Evolutionary conservation across 1,140 invertebrate genomes (phyloP).

Genomic region (Neomicropteryx cornuta): DNA sequence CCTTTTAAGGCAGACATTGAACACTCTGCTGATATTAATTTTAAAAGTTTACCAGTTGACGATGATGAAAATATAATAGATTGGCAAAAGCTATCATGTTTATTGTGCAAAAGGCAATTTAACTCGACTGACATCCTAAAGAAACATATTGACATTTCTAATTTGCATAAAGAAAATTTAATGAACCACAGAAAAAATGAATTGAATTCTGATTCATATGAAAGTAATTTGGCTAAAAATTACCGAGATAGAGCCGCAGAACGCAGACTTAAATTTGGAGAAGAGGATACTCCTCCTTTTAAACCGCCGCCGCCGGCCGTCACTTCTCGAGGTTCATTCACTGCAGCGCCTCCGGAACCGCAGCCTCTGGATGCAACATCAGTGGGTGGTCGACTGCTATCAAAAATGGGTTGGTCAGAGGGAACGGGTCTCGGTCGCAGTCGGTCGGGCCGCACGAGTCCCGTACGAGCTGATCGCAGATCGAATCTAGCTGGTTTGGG

Average conservation of each 20-base stretch:
- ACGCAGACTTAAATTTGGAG: conserved; percentile 86
- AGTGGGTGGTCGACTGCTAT: conserved; percentile 79
- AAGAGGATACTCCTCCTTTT: conserved; percentile 63
- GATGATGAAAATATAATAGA: conserved; percentile 62
- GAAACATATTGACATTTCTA: conserved; percentile 88
- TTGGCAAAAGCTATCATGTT: conserved; percentile 82
- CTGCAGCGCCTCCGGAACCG: conserved; percentile 31
- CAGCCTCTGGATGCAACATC: conserved; percentile 58
- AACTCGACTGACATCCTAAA: conserved; percentile 76
- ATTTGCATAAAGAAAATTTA: conserved; percentile 91
- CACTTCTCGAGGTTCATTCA: conserved; percentile 20
- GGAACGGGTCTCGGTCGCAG: conserved; percentile 88
- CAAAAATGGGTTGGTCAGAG: conserved; percentile 98
- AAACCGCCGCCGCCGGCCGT: conserved; percentile 54
- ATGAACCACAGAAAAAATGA: conserved; percentile 47
- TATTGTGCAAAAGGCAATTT: conserved; percentile 93
- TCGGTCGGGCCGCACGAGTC: conserved; percentile 88
- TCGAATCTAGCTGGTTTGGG: conserved; percentile 63
- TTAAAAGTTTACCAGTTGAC: conserved; percentile 27
- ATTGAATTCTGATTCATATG: conserved; percentile 15
- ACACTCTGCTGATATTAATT: neutral
- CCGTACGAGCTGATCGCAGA: conserved; percentile 64
- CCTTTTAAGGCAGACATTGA: conserved; percentile 13
- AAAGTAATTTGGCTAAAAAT: conserved; percentile 13
- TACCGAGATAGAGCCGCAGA: conserved; percentile 94